These are phyloP conservation scores for rabbit (Oryctolagus cuniculus) DNA, from an alignment of 2,113 vertebrate genomes.

Conservation along the genomic window mOryCun1.1 NC_091443.1:45343501-45344000, in stretches of 20 bases:
- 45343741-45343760: conserved; percentile 85
- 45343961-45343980: conserved; percentile 83
- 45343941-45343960: conserved; percentile 82
- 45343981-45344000: conserved; percentile 86
- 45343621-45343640: conserved; percentile 83
- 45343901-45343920: conserved; percentile 83
- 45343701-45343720: conserved; percentile 85
- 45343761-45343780: conserved; percentile 84
- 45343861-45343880: conserved; percentile 83
- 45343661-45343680: conserved; percentile 85
- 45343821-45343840: conserved; percentile 86
- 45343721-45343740: conserved; percentile 86
- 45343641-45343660: conserved; percentile 82
- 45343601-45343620: conserved; percentile 75
- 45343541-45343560: conserved; percentile 67
- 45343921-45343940: conserved; percentile 76
- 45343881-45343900: conserved; percentile 85
- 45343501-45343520: conserved; percentile 73
- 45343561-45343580: conserved; percentile 75
- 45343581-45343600: conserved; percentile 67
- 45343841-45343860: conserved; percentile 84
- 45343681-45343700: conserved; percentile 84
- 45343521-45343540: conserved; percentile 80
- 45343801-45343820: conserved; percentile 86
- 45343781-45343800: conserved; percentile 85